These are phyloP conservation scores for Peromyscus polionotus DNA, from an alignment of 2,113 vertebrate genomes.

Conservation along the genomic window DNA sequence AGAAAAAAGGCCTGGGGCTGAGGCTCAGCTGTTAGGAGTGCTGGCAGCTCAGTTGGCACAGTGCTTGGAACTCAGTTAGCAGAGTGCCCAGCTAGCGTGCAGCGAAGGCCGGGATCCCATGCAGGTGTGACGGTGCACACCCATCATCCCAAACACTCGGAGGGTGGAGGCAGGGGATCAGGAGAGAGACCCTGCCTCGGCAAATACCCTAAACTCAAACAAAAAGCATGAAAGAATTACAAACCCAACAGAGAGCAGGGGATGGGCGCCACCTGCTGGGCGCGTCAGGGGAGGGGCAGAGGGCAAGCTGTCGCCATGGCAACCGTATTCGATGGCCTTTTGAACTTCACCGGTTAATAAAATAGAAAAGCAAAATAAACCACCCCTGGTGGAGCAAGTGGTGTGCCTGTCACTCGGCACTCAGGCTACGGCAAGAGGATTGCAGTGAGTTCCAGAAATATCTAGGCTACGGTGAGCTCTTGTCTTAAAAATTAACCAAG, in stretches of 20 bases:
- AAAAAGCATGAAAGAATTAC: background rate
- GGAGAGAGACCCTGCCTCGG: background rate
- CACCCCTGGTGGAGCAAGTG: no score
- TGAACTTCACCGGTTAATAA: background rate
- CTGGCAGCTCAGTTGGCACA: no score
- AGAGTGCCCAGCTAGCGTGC: fast-evolving
- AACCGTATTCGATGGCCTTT: background rate
- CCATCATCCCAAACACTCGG: no score
- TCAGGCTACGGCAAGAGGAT: background rate
- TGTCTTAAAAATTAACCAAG: background rate
- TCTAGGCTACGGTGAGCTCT: background rate
- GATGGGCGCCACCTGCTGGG: background rate
- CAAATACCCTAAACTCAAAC: background rate
- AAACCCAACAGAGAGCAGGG: no score
- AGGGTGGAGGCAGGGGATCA: background rate
- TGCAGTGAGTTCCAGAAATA: background rate
- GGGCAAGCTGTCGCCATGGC: background rate
- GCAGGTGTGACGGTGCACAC: fast-evolving
- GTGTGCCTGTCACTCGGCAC: background rate
- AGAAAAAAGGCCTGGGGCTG: background rate
- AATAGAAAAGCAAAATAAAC: background rate
- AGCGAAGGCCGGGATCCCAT: background rate
- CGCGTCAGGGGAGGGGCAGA: background rate
- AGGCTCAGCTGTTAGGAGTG: background rate
- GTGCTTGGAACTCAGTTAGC: background rate